Base-by-base conservation (phyloP, 2,888 invertebrate species). In the Coenonympha glycerion region DNA sequence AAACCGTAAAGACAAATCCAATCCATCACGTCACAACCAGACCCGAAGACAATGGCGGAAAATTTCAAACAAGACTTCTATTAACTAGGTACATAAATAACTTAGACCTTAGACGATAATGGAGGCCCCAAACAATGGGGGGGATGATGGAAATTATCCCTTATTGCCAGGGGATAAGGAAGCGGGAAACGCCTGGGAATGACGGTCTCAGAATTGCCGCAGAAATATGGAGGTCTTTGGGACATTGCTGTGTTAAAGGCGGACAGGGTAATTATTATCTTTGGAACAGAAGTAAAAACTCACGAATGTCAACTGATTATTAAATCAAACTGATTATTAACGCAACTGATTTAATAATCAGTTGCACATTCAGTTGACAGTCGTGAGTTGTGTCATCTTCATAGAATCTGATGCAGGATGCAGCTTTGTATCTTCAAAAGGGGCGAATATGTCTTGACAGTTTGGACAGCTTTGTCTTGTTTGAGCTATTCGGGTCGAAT, bases 181-280 rank as follows among this genome's bases (percentile, higher is more conserved):
- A 51, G 21, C 40, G 28, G 39, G 21, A 19, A 16, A 34, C 40
- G 56, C 48, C 60, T 62, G 62, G 42, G 53, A 59, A 56, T 62
- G 62, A 62, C 62, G 59, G 59, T 55, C 53, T 55, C 57, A 50
- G 60, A 62, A 60, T 59, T 60, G 57, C 52, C 54, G 46, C 46
- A 53, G 58, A 60, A 60, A 60, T 60, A 62, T 59, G 59, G 57
- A 55, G 55, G 55, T 51, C 47, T 44, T 49, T 45, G 55, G 31
- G 22, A 34, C 33, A 4, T 33, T 6, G 54, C 53, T 50, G 18
- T 15, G 47, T 42, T 55, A 13, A 16, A 24, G 19, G 3, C 19
- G 42, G 49, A 52, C 42, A 21, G 3, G 37, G 48, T 48, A 45
- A 42, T 47, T 47, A 45, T 8, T 22, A 34, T 6, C 15, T 15